Evolutionary conservation across 2,797 vertebrate species (phyloP), one percentile per base, ranked within the genome.

Genomic region (Artibeus jamaicensis): DNA sequence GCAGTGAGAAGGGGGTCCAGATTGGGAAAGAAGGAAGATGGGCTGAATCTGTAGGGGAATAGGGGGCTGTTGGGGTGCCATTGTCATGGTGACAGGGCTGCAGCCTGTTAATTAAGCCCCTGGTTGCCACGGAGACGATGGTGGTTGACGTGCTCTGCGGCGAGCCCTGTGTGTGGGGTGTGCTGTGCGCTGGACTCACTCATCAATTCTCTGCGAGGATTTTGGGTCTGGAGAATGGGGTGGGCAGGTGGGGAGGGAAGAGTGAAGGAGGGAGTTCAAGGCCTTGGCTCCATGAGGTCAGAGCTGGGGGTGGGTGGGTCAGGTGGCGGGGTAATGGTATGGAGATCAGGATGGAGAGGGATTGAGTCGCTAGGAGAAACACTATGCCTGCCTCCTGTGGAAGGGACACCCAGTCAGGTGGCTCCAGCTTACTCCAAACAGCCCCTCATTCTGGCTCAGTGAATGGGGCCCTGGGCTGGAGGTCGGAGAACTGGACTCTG

Each of bases 61-160:
- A 67, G 71, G 92, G 95, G 92, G 93, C 79, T 97, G 95, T 97
- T 94, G 89, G 95, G 97, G 97, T 98, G 89, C 96, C 71, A 94
- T 94, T 96, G 83, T 94, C 84, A 96, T 97, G 94, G 97, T 78
- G 92, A 98, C 12, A 11, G 93, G 93, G 76, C 96, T 96, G 95
- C 95, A 97, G 97, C 96, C 97, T 97, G 97, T 97, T 98, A 97
- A 98, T 98, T 98, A 97, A 98, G 96, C 95, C 95, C 96, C 97
- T 0, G 86, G 97, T 98, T 98, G 96, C 97, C 96, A 98, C 55
- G 96, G 97, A 97, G 95, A 98, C 71, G 7, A 76, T 94, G 91
- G 94, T 97, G 97, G 97, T 98, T 98, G 97, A 96, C 44, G 94
- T 93, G 91, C 91, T 98, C 93, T 94, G 94, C 39, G 0, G 92